Percentiles rank a stretch among this genome's conserved stretches.
Conservation (phyloP, 2,113 vertebrate species). For the Neolamprologus longior region DNA sequence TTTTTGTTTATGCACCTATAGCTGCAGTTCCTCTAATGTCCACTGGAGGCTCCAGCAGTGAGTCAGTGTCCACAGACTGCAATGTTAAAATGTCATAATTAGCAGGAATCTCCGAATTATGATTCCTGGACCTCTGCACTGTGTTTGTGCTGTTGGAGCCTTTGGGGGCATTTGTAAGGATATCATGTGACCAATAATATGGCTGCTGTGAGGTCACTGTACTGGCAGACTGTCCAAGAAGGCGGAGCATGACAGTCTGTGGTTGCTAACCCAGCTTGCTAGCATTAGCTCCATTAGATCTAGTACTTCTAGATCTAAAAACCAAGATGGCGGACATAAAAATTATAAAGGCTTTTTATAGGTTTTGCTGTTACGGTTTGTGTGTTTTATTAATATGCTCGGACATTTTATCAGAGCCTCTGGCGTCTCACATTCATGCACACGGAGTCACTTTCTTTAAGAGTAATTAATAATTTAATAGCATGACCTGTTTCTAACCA, state of each 20-base stretch:
- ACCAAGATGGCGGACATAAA: fast-evolving
- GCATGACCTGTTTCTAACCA: background rate
- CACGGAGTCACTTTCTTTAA: fast-evolving
- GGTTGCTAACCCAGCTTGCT: background rate
- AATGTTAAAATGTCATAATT: background rate
- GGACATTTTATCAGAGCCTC: background rate
- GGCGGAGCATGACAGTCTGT: background rate
- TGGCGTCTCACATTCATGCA: background rate
- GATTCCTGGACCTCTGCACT: background rate
- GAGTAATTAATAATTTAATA: background rate
- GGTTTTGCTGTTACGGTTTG: background rate
- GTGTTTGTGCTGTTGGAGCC: background rate
- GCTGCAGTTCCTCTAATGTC: background rate
- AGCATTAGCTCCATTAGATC: background rate
- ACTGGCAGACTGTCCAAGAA: background rate
- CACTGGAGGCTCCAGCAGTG: background rate
- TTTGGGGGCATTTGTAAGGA: background rate
- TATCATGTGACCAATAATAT: background rate
- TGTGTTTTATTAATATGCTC: background rate
- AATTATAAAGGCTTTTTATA: fast-evolving
- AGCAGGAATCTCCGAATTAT: fast-evolving
- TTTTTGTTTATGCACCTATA: background rate
- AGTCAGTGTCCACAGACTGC: background rate
- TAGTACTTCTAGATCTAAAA: background rate
- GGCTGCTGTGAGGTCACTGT: background rate